Conservation (phyloP, 1,140 invertebrate genomes). For the Agrilus planipennis region DNA sequence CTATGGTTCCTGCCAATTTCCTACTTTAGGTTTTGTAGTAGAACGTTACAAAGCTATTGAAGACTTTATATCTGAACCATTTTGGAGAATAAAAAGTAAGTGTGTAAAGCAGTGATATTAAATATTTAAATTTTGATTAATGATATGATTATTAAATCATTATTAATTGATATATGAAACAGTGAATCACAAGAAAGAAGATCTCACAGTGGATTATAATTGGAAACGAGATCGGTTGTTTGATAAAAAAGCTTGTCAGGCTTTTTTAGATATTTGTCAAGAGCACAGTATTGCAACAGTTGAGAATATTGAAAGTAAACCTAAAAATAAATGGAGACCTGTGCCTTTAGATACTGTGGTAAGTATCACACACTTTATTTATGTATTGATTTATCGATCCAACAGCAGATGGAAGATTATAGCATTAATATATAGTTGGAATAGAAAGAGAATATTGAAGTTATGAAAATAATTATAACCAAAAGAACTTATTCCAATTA, state of each 20-base stretch:
- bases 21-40: slow-evolving; percentile 93
- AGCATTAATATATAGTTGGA: no score
- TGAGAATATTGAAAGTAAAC: slow-evolving; percentile 69
- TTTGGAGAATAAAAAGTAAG: slow-evolving; percentile 82
- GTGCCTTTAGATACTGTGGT: slow-evolving; percentile 91
- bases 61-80: slow-evolving; percentile 77
- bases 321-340: slow-evolving; percentile 94
- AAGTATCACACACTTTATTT: slow-evolving; percentile 31
- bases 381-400: no score
- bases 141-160: not conserved
- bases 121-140: slow-evolving; percentile 9
- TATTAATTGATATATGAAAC: slow-evolving; percentile 20
- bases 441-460: no score
- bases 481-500: no score
- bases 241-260: slow-evolving; percentile 70
- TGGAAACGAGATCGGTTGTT: slow-evolving; percentile 87
- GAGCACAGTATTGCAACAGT: slow-evolving; percentile 73
- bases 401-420: no score
- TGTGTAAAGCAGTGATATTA: no score
- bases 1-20: slow-evolving; percentile 97
- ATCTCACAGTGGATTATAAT: slow-evolving; percentile 69
- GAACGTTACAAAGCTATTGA: slow-evolving; percentile 85
- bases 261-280: slow-evolving; percentile 64
- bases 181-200: slow-evolving; percentile 61
- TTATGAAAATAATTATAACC: no score